Percentiles rank a stretch among this genome's conserved stretches.
These are phyloP conservation scores for Papio anubis DNA, from an alignment of 2,113 vertebrate genomes.

Conservation along the genomic window DNA sequence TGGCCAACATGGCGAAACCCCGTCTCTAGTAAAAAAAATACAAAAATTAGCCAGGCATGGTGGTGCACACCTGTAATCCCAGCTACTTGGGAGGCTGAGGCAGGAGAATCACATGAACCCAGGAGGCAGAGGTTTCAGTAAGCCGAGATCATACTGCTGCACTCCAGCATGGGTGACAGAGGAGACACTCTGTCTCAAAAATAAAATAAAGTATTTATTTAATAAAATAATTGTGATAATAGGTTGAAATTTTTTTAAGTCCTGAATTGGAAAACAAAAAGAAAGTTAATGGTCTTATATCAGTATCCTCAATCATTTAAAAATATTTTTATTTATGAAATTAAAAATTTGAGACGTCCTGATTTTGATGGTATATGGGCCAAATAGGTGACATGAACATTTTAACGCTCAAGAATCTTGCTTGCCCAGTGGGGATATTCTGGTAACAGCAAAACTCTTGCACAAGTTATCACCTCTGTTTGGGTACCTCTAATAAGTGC, in stretches of 20 bases:
- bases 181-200: too few relatives aligned
- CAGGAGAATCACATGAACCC: too few relatives aligned
- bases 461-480: not conserved
- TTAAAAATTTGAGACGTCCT: not conserved
- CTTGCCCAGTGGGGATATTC: not conserved
- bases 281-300: not conserved
- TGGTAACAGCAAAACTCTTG: not conserved
- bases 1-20: too few relatives aligned
- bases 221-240: not conserved
- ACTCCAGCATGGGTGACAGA: too few relatives aligned
- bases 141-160: too few relatives aligned
- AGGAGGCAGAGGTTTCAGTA: too few relatives aligned
- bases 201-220: not conserved
- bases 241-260: not conserved
- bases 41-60: too few relatives aligned
- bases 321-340: constrained; percentile 43
- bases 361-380: not conserved
- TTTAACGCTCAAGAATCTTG: not conserved
- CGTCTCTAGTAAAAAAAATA: too few relatives aligned
- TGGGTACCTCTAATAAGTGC: not conserved
- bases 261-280: not conserved
- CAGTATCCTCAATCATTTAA: not conserved
- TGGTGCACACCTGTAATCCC: too few relatives aligned
- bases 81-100: too few relatives aligned
- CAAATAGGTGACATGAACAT: not conserved